Percentiles rank a stretch among this genome's conserved stretches.
Conservation (phyloP, 2,888 invertebrate genomes). For the Lamellibrachia columna region DNA sequence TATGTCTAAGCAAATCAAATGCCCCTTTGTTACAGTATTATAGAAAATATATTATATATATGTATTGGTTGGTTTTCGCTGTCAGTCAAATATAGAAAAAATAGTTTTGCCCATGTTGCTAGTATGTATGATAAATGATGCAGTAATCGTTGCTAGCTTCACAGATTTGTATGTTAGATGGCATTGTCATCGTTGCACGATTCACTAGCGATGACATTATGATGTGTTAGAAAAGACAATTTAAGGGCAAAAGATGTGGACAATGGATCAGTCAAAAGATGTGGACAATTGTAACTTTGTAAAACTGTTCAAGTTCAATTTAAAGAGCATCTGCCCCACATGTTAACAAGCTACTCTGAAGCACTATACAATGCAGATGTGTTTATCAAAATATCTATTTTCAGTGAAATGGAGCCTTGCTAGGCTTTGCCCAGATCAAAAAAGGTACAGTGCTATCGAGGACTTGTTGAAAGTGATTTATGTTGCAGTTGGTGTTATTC, state of each 20-base stretch:
- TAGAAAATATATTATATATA: not conserved
- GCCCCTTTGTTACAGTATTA: not conserved
- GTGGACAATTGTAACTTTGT: not conserved
- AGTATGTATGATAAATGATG: not conserved
- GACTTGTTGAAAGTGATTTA: not conserved
- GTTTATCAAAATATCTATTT: not conserved
- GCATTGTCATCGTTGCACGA: not conserved
- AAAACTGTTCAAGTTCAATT: not conserved
- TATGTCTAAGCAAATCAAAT: not conserved
- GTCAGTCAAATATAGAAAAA: not conserved
- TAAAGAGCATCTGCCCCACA: not conserved
- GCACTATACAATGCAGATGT: not conserved
- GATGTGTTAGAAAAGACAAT: not conserved
- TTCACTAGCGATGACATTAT: too few species aligned
- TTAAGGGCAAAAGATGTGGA: too few species aligned
- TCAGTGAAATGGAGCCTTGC: not conserved
- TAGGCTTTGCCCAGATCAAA: not conserved
- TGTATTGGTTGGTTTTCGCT: not conserved
- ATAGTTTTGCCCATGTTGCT: not conserved
- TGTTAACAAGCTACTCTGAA: not conserved
- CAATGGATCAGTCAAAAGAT: too few species aligned
- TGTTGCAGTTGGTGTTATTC: not conserved
- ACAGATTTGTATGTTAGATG: not conserved
- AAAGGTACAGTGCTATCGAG: not conserved
- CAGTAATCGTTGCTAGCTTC: not conserved